These are phyloP conservation scores for Chrysaora quinquecirrha DNA, from an alignment of 30 jellyfish, hydroid and myxozoan genomes.

Conservation along the genomic window DNA sequence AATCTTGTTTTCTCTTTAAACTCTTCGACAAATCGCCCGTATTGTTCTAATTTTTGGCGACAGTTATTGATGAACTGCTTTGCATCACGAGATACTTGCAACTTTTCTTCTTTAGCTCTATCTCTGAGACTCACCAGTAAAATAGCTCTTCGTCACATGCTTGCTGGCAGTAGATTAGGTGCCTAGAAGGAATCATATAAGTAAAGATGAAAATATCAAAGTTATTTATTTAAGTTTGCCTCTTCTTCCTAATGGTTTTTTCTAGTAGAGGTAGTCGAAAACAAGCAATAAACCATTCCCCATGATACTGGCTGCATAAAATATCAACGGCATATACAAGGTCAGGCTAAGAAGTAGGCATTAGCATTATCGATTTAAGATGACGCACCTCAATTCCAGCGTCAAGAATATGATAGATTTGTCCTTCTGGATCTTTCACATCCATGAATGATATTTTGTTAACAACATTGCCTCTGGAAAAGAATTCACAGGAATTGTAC, in stretches of 20 bases:
- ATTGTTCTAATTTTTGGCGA: conserved; percentile 3
- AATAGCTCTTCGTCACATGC: conserved; percentile 10
- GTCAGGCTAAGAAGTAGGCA: neutral
- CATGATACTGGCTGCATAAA: too few species aligned
- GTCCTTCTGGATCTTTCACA: conserved; percentile 37
- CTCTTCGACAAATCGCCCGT: conserved; percentile 7
- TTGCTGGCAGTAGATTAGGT: neutral
- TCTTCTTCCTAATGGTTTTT: neutral
- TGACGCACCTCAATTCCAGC: conserved; percentile 34
- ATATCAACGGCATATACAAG: too few species aligned
- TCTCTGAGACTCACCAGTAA: conserved; percentile 24
- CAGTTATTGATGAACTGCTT: conserved; percentile 22
- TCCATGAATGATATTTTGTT: conserved; percentile 25
- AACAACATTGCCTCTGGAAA: conserved; percentile 2
- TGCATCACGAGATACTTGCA: conserved; percentile 19
- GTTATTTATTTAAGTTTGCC: neutral
- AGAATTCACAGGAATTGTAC: conserved; percentile 12
- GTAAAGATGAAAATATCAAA: neutral
- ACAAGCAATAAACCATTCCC: too few species aligned
- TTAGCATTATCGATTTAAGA: neutral
- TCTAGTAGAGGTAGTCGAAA: neutral
- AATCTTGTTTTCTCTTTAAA: conserved; percentile 14
- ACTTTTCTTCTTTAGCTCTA: conserved; percentile 12
- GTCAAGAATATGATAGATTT: neutral
- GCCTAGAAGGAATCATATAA: neutral